phyloP scores from a whole-genome alignment of 2,113 vertebrate genomes.

The Philantomba maxwellii region DNA sequence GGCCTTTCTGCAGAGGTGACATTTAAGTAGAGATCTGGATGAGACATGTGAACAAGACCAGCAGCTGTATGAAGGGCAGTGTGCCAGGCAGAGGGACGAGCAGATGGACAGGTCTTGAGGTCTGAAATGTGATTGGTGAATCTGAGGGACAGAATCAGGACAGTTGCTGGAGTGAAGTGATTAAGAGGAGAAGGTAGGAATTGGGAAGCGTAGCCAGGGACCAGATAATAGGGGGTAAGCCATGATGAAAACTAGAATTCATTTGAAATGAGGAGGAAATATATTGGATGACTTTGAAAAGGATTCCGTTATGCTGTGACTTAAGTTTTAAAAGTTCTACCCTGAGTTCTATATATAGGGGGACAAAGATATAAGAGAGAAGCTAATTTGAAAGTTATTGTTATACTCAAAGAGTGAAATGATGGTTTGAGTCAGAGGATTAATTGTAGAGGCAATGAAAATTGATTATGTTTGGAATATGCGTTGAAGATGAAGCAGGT shows the following conservation, averaged over 20 bases:
- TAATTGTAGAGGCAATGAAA: background rate
- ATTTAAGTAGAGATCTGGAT: background rate
- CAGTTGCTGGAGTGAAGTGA: background rate
- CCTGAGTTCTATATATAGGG: background rate
- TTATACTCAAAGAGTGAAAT: background rate
- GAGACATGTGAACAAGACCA: background rate
- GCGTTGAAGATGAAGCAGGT: background rate
- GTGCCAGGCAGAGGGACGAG: background rate
- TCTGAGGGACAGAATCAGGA: background rate
- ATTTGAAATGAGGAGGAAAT: background rate
- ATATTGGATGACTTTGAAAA: background rate
- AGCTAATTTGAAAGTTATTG: background rate
- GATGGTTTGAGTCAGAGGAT: background rate
- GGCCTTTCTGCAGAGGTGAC: background rate
- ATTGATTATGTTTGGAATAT: background rate
- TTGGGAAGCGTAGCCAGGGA: background rate
- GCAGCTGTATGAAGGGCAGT: background rate
- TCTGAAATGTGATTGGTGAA: background rate
- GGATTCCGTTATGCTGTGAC: background rate
- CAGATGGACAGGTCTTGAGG: background rate
- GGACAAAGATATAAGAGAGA: background rate
- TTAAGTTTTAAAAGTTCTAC: background rate
- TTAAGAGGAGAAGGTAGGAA: background rate
- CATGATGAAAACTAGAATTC: background rate
- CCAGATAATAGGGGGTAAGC: background rate